Base-by-base conservation (phyloP, 2,797 vertebrate species). In the Gymnopithys bicolor region DNA sequence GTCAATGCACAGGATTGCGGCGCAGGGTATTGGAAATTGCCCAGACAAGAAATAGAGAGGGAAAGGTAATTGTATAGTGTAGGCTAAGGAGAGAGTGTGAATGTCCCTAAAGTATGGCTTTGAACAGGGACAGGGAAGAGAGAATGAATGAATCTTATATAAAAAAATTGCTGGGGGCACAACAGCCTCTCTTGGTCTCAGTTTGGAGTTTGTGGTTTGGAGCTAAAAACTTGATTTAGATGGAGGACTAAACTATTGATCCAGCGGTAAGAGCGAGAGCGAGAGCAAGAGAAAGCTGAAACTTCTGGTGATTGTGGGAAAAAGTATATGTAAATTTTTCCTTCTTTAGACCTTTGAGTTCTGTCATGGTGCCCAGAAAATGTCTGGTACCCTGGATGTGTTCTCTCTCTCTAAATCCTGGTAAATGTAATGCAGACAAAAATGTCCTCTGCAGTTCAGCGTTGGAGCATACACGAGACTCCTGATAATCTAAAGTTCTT, bases 21-120 rank as follows among this genome's bases (percentile, higher is more conserved):
- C 32, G 8, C 5, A 19, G 43, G 12, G 6, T 51, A 4, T 19
- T 18, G 46, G 58, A 85, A 60, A 23, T 33, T 87, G 21, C 27
- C 67, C 30, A 49, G 53, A 27, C 1, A 8, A 53, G 49, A 74
- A 58, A 69, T 4, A 25, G 0, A 70, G 4, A 24, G 0, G 33
- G 41, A 52, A 66, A 51, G 9, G 12, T 71, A 41, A 63, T 10
- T 28, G 2, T 23, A 5, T 59, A 6, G 13, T 8, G 4, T 33
- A 32, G 13, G 17, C 45, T 52, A 9, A 39, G 7, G 27, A 13
- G 52, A 28, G 33, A 64, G 13, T 5, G 0, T 19, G 10, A 37
- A 23, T 70, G 43, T 51, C 27, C 27, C 33, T 60, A 30, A 35
- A 66, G 39, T 3, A 3, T n/a, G 51, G 11, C 7, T 78, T 74